These are phyloP conservation scores for Stenodera caucasica DNA, from an alignment of 2,888 invertebrate genomes.

Conservation along the genomic window DNA sequence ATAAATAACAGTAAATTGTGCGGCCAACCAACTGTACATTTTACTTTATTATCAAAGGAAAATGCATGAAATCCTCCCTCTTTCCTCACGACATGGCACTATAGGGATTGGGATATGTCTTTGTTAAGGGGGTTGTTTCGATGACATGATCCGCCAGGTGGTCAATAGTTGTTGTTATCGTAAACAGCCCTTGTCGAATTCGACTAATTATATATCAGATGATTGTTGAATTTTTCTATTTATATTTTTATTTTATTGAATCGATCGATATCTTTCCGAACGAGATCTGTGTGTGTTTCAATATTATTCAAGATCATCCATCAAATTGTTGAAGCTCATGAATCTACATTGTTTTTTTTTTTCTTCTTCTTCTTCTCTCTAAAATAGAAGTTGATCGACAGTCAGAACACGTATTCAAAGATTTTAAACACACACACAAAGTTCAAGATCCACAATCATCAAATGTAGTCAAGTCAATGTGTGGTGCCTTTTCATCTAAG, in stretches of 20 bases:
- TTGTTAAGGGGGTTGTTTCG: neutral
- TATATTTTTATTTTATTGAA: too few relatives aligned
- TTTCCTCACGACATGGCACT: slow-evolving; percentile 1
- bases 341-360: slow-evolving; percentile 33
- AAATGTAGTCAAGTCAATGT: too few relatives aligned
- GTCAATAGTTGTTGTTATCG: neutral
- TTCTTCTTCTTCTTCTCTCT: too few relatives aligned
- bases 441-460: too few relatives aligned
- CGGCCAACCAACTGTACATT: slow-evolving; percentile 29
- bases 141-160: slow-evolving; percentile 10
- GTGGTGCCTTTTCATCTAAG: slow-evolving; percentile 12
- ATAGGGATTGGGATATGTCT: neutral
- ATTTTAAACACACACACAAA: slow-evolving; percentile 36
- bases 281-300: slow-evolving; percentile 36
- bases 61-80: slow-evolving; percentile 30
- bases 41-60: slow-evolving; percentile 22
- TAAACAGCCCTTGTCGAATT: neutral
- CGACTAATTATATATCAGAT: neutral
- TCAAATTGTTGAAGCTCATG: slow-evolving; percentile 40
- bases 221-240: too few relatives aligned
- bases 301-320: slow-evolving; percentile 40
- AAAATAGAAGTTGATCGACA: slow-evolving; percentile 43
- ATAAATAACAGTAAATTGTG: slow-evolving; percentile 19
- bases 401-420: slow-evolving; percentile 39
- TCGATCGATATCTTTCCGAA: slow-evolving; percentile 20